These are phyloP conservation scores for Phengaris alcon DNA, from an alignment of 2,888 invertebrate genomes.

Conservation along the genomic window DNA sequence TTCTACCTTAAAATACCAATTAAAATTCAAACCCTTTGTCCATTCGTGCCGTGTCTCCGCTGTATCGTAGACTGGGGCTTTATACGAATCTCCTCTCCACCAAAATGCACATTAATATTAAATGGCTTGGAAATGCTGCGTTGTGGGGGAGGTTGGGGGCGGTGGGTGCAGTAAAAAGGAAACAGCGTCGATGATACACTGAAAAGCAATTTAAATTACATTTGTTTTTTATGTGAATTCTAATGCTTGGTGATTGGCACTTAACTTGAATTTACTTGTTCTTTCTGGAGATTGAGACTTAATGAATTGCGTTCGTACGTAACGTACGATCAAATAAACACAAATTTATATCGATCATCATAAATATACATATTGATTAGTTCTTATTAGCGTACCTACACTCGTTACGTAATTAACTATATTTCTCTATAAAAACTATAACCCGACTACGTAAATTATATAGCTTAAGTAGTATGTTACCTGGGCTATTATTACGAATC, in stretches of 20 bases:
- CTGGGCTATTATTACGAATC: too few species aligned
- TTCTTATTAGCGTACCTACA: too few species aligned
- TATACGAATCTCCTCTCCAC: constrained; percentile 76
- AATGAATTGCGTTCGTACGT: too few species aligned
- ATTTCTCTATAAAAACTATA: too few species aligned
- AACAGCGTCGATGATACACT: constrained; percentile 68
- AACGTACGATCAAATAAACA: too few species aligned
- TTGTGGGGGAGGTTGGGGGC: constrained; percentile 56
- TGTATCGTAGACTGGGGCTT: constrained; percentile 75
- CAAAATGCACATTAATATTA: constrained; percentile 81
- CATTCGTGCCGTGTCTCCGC: constrained; percentile 50
- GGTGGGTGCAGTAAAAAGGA: constrained; percentile 61
- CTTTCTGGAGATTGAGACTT: too few species aligned
- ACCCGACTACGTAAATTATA: too few species aligned
- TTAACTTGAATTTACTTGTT: neutral
- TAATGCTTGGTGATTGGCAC: constrained; percentile 27
- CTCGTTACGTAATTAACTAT: too few species aligned
- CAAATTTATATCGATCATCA: too few species aligned
- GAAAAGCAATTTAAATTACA: constrained; percentile 55
- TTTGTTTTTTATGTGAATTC: constrained; percentile 46
- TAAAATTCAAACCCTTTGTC: constrained; percentile 71
- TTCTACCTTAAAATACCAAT: constrained; percentile 51
- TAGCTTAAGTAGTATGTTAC: too few species aligned
- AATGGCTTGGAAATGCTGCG: constrained; percentile 80
- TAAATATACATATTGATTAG: too few species aligned